These are phyloP conservation scores for Hypercompe scribonia DNA, from an alignment of 2,888 invertebrate genomes.

Conservation along the genomic window DNA sequence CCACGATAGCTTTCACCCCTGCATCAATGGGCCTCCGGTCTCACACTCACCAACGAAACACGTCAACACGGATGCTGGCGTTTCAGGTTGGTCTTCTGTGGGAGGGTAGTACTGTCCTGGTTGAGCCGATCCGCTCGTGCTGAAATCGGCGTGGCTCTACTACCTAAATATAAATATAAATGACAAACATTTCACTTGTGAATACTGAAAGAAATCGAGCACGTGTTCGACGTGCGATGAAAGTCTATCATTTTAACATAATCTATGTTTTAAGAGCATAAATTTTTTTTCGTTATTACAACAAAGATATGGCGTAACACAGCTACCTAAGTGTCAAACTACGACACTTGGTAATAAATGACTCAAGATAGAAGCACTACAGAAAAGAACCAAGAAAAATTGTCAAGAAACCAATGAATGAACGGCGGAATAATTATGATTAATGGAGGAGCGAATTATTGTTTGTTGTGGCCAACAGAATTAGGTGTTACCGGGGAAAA, in stretches of 20 bases:
- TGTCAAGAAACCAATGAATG: constrained; percentile 1
- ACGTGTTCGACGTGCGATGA: neutral
- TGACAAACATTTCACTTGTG: too few relatives aligned
- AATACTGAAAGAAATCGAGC: neutral
- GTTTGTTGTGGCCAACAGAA: neutral
- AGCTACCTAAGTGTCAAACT: neutral
- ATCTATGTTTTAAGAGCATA: too few relatives aligned
- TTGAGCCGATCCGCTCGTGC: too few relatives aligned
- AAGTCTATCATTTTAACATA: neutral
- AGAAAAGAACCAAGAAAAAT: neutral
- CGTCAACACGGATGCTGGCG: too few relatives aligned
- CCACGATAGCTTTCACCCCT: too few relatives aligned
- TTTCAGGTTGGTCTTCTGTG: too few relatives aligned
- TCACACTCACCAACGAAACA: too few relatives aligned
- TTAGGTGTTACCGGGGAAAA: neutral
- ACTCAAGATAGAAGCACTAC: neutral
- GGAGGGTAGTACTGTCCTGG: too few relatives aligned
- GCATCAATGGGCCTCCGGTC: too few relatives aligned
- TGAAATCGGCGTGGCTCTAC: too few relatives aligned
- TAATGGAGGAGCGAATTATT: neutral
- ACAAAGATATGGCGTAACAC: neutral
- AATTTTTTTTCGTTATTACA: neutral
- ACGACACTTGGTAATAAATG: neutral
- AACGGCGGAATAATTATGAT: neutral
- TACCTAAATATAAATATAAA: too few relatives aligned